Base-by-base conservation (phyloP, 2,113 vertebrate genomes). In the Larimichthys polyactis region DNA sequence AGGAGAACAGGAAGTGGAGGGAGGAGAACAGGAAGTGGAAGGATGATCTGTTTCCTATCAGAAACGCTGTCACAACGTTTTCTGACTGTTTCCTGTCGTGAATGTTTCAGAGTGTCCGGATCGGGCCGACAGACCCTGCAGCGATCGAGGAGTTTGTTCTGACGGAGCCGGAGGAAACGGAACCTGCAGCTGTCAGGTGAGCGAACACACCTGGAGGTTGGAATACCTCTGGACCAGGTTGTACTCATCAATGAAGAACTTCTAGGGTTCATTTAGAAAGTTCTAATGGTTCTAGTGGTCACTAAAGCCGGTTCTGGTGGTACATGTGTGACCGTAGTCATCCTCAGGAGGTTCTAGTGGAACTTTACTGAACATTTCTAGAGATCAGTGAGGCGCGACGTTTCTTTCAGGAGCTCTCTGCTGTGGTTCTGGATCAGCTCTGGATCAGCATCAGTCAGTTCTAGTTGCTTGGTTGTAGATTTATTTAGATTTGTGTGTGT, bases 151-250 rank as follows among this genome's bases (percentile, higher is more conserved):
- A 4, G 17, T 0, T 11, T 99, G 98, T 49, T 96, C 93, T 0
- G 96, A 98, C 1, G 97, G 97, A 14, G 88, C 96, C 8, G 90
- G 94, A 4, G 97, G 98, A 1, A 93, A 96, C 0, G 98, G 98
- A 54, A 96, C 89, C 0, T 99, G 98, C 75, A 92, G 63, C 52
- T 99, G 98, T 87, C 94, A 94, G 91, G 98, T 99, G 92, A 0
- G 0, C 2, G 6, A 1, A 29, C 63, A 75, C 43, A 77, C 57
- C 48, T 67, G 66, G 27, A 52, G 44, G 44, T 46, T 14, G 15
- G 44, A 46, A 46, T 40, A 40, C 36, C 36, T 40, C 6, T 46
- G 11, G 10, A 46, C 44, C 44, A 14, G 44, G 12, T 46, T 14
- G 11, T 46, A 46, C 11, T 14, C 32, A 36, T 36, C 32, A 36